Percentiles rank a stretch among this genome's conserved stretches.
phyloP scores from a whole-genome alignment of 1,140 invertebrate species.

The Aleiodes sp. region DNA sequence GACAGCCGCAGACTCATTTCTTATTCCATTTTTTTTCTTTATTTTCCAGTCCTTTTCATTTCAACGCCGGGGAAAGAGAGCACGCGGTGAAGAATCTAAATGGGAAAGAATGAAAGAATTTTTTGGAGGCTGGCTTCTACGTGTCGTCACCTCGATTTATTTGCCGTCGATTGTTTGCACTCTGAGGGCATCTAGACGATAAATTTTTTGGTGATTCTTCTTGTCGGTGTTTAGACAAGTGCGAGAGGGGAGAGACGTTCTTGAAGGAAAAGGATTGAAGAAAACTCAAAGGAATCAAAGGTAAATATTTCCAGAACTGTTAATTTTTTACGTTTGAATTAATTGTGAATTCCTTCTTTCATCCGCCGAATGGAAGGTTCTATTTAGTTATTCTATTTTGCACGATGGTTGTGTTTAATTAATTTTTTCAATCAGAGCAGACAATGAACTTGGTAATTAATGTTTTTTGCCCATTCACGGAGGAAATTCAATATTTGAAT shows the following conservation, averaged over 20 bases:
- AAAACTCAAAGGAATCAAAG: no score
- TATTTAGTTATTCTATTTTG: no score
- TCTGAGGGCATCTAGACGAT: neutral
- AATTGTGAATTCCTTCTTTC: no score
- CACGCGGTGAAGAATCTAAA: conserved; percentile 22
- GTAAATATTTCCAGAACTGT: no score
- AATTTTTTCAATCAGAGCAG: no score
- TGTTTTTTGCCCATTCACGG: no score
- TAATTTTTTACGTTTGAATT: no score
- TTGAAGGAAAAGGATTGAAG: neutral
- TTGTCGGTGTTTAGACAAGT: neutral
- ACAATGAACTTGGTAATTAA: no score
- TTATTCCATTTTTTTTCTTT: neutral
- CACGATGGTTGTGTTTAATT: no score
- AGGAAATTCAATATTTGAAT: no score
- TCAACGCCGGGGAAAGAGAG: neutral
- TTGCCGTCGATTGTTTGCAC: conserved; percentile 20
- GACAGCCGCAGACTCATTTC: conserved; percentile 1
- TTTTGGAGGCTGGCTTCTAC: neutral
- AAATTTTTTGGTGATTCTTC: neutral
- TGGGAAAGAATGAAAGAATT: conserved; percentile 37
- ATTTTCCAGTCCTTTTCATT: neutral
- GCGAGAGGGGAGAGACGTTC: neutral
- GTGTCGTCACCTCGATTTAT: conserved; percentile 34
- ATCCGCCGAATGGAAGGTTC: no score